Conservation (phyloP, 2,888 invertebrate genomes). For the Euproctis similis region DNA sequence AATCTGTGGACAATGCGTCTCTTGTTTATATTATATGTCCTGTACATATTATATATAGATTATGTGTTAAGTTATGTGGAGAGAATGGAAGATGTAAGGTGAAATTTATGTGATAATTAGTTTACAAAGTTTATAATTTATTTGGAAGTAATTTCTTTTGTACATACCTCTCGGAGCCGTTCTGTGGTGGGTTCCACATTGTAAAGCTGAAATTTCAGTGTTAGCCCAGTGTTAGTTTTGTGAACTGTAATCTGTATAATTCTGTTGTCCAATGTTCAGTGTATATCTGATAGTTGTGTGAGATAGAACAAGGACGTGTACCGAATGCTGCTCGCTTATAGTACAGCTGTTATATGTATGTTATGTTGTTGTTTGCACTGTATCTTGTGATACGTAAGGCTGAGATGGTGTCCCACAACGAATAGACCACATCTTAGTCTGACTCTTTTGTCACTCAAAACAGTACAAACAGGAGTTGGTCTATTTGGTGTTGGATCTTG, state of each 20-base stretch:
- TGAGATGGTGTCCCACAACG: conserved; percentile 25
- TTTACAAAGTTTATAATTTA: conserved; percentile 75
- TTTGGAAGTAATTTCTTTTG: conserved; percentile 70
- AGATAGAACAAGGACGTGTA: conserved; percentile 49
- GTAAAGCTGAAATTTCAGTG: conserved; percentile 40
- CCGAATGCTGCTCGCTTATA: conserved; percentile 63
- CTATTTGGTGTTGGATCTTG: conserved; percentile 20
- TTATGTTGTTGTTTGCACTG: conserved; percentile 60
- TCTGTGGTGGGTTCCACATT: conserved; percentile 35
- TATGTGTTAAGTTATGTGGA: conserved; percentile 66
- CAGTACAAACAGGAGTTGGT: conserved; percentile 26
- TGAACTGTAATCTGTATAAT: conserved; percentile 50
- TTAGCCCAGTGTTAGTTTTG: conserved; percentile 40
- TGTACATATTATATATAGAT: conserved; percentile 64
- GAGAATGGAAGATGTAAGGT: conserved; percentile 58
- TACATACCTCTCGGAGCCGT: conserved; percentile 55
- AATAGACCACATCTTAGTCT: conserved; percentile 27
- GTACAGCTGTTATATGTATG: conserved; percentile 56
- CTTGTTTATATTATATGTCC: conserved; percentile 46
- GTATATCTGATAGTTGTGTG: conserved; percentile 51
- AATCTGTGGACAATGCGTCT: conserved; percentile 26
- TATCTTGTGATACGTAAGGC: conserved; percentile 42
- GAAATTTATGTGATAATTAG: conserved; percentile 75
- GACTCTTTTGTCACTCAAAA: conserved; percentile 39
- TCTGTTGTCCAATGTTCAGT: conserved; percentile 51